Conservation (phyloP, 2,113 vertebrate genomes). For the Neodon shergylaensis region DNA sequence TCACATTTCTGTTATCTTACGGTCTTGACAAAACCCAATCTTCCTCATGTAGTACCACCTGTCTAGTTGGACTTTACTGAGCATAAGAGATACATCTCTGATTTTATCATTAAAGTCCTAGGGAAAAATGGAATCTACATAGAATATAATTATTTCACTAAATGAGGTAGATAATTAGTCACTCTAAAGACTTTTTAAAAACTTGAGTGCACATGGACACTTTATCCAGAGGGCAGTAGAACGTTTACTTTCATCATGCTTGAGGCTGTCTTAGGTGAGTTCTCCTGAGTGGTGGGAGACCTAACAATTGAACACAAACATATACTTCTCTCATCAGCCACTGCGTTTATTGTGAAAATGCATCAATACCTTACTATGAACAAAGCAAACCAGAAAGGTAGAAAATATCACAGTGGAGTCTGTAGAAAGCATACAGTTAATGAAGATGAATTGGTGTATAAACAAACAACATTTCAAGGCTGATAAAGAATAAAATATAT, state of each 20-base stretch:
- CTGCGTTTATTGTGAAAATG: neutral
- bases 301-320: conserved; percentile 33
- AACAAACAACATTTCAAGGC: neutral
- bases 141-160: neutral
- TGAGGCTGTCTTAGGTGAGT: neutral
- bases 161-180: neutral
- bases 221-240: neutral
- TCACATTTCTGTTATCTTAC: neutral
- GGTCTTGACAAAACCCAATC: neutral
- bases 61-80: neutral
- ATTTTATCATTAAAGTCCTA: conserved; percentile 10
- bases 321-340: neutral
- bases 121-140: neutral
- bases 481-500: neutral
- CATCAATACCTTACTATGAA: neutral
- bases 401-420: neutral
- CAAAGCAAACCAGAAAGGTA: neutral
- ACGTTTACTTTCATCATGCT: neutral
- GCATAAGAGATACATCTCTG: neutral
- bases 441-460: neutral
- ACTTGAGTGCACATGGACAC: neutral
- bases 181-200: neutral
- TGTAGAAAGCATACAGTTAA: neutral
- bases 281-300: conserved; percentile 18
- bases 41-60: neutral